Evolutionary conservation across 2,888 invertebrate species (phyloP).

Genomic region (Diarsia brunnea): DNA sequence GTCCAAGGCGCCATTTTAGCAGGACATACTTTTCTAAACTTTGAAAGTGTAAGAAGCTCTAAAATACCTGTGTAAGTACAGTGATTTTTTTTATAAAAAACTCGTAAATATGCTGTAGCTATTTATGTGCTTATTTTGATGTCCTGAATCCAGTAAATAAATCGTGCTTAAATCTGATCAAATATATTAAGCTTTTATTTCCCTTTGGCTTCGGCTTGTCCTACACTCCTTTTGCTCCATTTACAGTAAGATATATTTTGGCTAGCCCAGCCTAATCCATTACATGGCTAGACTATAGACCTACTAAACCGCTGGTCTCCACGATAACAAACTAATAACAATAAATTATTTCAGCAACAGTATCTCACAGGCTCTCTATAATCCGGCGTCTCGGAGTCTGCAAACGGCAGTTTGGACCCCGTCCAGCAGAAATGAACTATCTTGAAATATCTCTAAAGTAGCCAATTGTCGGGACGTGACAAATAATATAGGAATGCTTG

Average conservation of each 20-base stretch:
- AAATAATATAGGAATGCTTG: constrained; percentile 23
- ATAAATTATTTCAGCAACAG: constrained; percentile 38
- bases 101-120: too few species aligned
- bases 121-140: too few species aligned
- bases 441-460: constrained; percentile 17
- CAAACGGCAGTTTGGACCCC: constrained; percentile 61
- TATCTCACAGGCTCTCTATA: constrained; percentile 33
- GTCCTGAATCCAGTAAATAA: too few species aligned
- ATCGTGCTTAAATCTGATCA: too few species aligned
- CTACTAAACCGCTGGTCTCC: not conserved
- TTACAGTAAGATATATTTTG: not conserved
- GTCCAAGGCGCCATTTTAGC: too few species aligned
- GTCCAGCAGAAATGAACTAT: constrained; percentile 61
- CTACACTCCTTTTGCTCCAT: too few species aligned
- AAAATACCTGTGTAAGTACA: too few species aligned
- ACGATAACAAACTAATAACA: constrained; percentile 52
- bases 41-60: too few species aligned
- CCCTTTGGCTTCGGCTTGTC: too few species aligned
- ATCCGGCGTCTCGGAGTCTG: constrained; percentile 64
- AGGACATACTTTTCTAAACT: too few species aligned
- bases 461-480: constrained; percentile 47
- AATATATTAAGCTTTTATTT: too few species aligned
- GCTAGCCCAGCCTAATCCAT: not conserved
- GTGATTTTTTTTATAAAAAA: too few species aligned
- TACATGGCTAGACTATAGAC: constrained; percentile 1